phyloP scores from a whole-genome alignment of 2,113 vertebrate species.

The Hiodon alosoides region DNA sequence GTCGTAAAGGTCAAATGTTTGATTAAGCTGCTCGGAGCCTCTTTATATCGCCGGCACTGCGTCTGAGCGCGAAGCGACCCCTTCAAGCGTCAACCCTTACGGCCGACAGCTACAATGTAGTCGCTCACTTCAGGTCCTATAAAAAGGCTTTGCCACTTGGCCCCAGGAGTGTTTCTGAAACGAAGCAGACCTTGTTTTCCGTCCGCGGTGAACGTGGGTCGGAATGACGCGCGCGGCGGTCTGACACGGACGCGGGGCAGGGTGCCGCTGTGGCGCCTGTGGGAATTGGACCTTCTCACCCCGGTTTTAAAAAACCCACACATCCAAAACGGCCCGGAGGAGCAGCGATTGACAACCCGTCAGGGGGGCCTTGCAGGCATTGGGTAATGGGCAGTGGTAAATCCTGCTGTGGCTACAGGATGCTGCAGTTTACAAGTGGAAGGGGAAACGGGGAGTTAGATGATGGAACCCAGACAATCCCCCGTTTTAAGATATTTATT shows the following conservation, averaged over 20 bases:
- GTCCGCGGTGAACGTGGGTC: background rate
- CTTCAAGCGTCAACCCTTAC: background rate
- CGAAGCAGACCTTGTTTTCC: slow-evolving; percentile 21
- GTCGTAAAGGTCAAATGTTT: background rate
- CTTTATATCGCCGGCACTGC: background rate
- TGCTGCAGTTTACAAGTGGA: background rate
- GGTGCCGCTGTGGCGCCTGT: background rate
- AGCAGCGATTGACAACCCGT: background rate
- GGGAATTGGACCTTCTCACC: background rate
- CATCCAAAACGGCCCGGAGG: no score
- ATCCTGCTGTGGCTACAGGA: background rate
- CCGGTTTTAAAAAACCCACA: no score
- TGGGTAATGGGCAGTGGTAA: background rate
- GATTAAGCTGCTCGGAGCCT: background rate
- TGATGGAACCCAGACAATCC: slow-evolving; percentile 17
- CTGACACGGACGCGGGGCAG: background rate
- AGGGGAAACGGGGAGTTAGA: slow-evolving; percentile 4
- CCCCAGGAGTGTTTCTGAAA: slow-evolving; percentile 22
- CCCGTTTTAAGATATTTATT: slow-evolving; percentile 41
- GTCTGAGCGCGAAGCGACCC: background rate
- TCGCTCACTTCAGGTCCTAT: background rate
- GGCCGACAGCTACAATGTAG: background rate
- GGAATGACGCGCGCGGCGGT: background rate
- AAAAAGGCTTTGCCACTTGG: slow-evolving; percentile 19
- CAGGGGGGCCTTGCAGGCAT: background rate